A percentile compares a stretch with the other conserved stretches of the same genome.
phyloP scores from a whole-genome alignment of 2,888 invertebrate genomes.

The Micoletzkya japonica region DNA sequence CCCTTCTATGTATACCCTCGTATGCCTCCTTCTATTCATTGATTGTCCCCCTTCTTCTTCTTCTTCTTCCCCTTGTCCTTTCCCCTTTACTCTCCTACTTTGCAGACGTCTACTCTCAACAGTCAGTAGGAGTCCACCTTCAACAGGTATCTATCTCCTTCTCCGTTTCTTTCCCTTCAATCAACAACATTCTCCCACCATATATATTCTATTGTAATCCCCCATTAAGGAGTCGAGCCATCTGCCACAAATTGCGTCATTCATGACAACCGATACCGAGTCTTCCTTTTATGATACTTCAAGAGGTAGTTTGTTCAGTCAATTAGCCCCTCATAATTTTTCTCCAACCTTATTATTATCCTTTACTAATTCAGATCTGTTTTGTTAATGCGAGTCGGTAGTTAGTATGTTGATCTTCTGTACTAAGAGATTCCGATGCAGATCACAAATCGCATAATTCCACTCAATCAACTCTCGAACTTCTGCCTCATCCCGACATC shows the following conservation, averaged over 20 bases:
- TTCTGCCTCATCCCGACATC: too few species aligned
- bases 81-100: background rate
- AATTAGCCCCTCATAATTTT: background rate
- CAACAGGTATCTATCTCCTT: slow-evolving; percentile 1
- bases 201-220: background rate
- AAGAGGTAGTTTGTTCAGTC: background rate
- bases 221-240: background rate
- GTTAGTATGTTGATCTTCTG: too few species aligned
- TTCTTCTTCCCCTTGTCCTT: background rate
- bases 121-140: background rate
- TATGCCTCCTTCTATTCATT: too few species aligned
- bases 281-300: slow-evolving; percentile 13
- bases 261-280: slow-evolving; percentile 26
- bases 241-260: slow-evolving; percentile 25
- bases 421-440: too few species aligned
- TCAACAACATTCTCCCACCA: background rate
- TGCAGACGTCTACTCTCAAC: slow-evolving; percentile 17
- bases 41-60: background rate
- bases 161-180: background rate
- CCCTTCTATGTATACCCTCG: too few species aligned
- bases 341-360: background rate
- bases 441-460: too few species aligned
- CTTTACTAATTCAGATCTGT: background rate
- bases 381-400: background rate
- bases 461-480: too few species aligned